phyloP scores from a whole-genome alignment of 2,113 vertebrate genomes.

The Anseranas semipalmata region DNA sequence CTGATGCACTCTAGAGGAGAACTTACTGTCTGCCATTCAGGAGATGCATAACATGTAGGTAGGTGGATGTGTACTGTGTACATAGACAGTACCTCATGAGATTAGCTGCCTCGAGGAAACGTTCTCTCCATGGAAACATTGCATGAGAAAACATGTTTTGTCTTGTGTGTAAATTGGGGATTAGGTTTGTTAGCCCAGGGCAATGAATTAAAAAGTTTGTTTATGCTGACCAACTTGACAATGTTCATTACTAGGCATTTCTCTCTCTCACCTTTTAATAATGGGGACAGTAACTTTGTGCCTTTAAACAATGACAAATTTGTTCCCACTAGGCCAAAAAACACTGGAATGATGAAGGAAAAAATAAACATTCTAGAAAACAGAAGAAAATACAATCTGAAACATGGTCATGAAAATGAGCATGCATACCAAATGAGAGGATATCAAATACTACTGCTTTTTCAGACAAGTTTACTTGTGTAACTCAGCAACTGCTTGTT shows the following conservation, averaged over 20 bases:
- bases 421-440: neutral
- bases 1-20: neutral
- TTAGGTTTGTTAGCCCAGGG: conserved; percentile 14
- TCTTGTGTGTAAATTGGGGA: neutral
- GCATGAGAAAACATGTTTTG: neutral
- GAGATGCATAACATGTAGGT: neutral
- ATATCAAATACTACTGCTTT: neutral
- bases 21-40: neutral
- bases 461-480: neutral
- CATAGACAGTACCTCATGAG: neutral
- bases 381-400: neutral
- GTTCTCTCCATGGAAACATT: conserved; percentile 25
- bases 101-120: conserved; percentile 25
- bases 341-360: neutral
- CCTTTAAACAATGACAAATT: conserved; percentile 15
- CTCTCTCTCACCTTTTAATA: conserved; percentile 31
- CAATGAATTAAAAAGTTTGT: conserved; percentile 34
- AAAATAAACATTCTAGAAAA: conserved; percentile 13
- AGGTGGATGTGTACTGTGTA: neutral
- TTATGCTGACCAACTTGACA: neutral
- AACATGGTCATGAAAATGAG: neutral
- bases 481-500: neutral
- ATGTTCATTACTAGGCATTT: neutral
- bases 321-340: neutral
- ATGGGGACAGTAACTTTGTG: neutral